Percentiles rank a stretch among this genome's conserved stretches.
Evolutionary conservation across 2,797 vertebrate genomes (phyloP).

Genomic region (Alauda arvensis): DNA sequence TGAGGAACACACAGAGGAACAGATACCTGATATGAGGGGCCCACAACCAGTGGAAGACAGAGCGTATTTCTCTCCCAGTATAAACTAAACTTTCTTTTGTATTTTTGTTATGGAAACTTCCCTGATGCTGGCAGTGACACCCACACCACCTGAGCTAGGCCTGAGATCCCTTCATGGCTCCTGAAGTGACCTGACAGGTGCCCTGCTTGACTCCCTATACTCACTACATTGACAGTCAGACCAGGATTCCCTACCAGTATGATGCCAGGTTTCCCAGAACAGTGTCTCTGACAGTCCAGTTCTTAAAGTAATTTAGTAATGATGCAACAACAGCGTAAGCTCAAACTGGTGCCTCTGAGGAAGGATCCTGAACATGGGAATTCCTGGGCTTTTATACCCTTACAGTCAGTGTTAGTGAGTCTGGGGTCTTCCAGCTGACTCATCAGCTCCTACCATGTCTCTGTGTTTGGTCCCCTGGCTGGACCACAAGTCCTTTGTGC

Average conservation of each 20-base stretch:
- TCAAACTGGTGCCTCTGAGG: accelerated
- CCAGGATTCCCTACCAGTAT: neutral
- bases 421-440: neutral
- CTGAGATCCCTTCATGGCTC: accelerated
- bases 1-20: neutral
- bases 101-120: neutral
- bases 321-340: neutral
- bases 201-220: neutral
- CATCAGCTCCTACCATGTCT: neutral
- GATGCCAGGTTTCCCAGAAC: neutral
- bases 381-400: neutral
- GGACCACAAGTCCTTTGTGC: neutral
- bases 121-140: too few species aligned
- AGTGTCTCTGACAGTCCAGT: neutral
- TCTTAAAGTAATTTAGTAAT: neutral
- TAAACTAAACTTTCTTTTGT: neutral
- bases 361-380: neutral
- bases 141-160: neutral
- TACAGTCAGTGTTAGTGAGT: neutral
- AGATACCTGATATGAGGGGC: neutral
- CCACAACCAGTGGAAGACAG: neutral
- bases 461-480: neutral
- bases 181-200: neutral
- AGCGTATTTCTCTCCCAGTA: neutral
- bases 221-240: neutral